These are phyloP conservation scores for Pseudomyrmex concolor DNA, from an alignment of 1,140 invertebrate species.

Conservation along the genomic window DNA sequence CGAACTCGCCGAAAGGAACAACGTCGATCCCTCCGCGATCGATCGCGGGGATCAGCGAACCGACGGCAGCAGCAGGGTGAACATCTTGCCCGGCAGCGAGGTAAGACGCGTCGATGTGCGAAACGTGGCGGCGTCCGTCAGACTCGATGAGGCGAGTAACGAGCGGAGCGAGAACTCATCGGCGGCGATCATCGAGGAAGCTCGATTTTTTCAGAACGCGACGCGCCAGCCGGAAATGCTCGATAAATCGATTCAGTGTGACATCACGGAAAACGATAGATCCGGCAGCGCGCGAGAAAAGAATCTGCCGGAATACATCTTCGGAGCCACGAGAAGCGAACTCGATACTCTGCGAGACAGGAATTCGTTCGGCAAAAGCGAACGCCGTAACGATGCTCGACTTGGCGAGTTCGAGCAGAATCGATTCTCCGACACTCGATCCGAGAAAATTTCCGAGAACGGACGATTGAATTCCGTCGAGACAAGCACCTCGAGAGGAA, in stretches of 20 bases:
- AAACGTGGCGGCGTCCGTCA: not conserved
- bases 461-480: not conserved
- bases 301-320: conserved; percentile 32
- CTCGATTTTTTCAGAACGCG: conserved; percentile 3
- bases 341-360: not conserved
- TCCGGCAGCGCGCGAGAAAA: not conserved
- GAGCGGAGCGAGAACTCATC: conserved; percentile 18
- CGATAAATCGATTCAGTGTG: conserved; percentile 8
- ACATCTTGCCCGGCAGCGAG: conserved; percentile 46
- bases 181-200: not conserved
- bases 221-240: not conserved
- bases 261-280: not conserved
- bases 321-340: not conserved
- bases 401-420: not conserved
- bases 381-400: too few relatives aligned
- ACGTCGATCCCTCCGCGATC: not conserved
- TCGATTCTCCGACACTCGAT: not conserved
- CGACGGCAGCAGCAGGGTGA: conserved; percentile 11
- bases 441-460: not conserved
- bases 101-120: conserved; percentile 21
- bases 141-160: conserved; percentile 11
- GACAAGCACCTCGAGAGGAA: too few relatives aligned
- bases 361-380: not conserved
- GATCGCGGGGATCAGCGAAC: not conserved
- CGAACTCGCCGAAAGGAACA: conserved; percentile 4